These are phyloP conservation scores for Lycophotia porphyrea DNA, from an alignment of 2,888 invertebrate species.

Conservation along the genomic window DNA sequence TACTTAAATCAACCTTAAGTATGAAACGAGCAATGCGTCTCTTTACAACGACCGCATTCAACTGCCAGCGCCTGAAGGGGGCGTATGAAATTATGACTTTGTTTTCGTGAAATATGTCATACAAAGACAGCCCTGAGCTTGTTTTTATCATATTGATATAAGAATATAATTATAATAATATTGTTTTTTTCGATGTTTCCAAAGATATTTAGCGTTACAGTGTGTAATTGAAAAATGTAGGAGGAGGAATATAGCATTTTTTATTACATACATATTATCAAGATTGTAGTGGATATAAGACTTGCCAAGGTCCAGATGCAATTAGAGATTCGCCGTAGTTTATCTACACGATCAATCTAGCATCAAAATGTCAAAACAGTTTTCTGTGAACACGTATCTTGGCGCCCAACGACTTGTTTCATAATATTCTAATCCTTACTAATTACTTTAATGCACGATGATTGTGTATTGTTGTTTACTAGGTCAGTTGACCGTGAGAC, in stretches of 20 bases:
- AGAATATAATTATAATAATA: slow-evolving; percentile 17
- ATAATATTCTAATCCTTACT: slow-evolving; percentile 56
- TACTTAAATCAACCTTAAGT: slow-evolving; percentile 5
- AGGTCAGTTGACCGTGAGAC: slow-evolving; percentile 59
- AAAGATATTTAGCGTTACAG: slow-evolving; percentile 19
- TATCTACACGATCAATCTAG: slow-evolving; percentile 29
- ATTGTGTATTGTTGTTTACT: slow-evolving; percentile 62
- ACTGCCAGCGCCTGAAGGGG: slow-evolving; percentile 34
- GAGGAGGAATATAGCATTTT: no score
- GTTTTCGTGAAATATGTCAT: slow-evolving; percentile 39
- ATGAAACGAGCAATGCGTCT: slow-evolving; percentile 28
- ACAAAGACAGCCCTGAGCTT: slow-evolving; percentile 32
- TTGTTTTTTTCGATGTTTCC: slow-evolving; percentile 5
- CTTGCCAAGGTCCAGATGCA: slow-evolving; percentile 19
- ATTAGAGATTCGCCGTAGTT: slow-evolving; percentile 21
- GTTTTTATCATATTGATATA: slow-evolving; percentile 33
- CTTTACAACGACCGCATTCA: background rate
- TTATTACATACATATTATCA: no score
- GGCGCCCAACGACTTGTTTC: slow-evolving; percentile 43
- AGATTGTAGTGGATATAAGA: background rate
- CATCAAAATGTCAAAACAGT: slow-evolving; percentile 26
- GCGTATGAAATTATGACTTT: slow-evolving; percentile 51
- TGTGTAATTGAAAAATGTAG: background rate
- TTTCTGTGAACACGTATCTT: slow-evolving; percentile 42
- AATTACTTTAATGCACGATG: slow-evolving; percentile 53